A percentile compares a stretch with the other conserved stretches of the same genome.
Evolutionary conservation across 2,113 vertebrate species (phyloP).

Genomic region (Trematocara zebra): DNA sequence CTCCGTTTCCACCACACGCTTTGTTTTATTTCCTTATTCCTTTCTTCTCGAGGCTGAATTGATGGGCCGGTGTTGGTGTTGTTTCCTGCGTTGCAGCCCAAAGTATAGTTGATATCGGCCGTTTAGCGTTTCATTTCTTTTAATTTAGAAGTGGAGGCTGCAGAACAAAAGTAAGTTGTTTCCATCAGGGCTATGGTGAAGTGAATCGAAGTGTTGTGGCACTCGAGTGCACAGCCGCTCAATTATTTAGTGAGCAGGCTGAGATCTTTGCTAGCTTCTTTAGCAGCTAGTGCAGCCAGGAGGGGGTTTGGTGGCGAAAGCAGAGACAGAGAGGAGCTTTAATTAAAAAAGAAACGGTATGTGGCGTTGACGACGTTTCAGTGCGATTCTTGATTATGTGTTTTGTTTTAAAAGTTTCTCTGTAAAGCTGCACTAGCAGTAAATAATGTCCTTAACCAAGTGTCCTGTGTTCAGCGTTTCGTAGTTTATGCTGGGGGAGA

Average conservation of each 20-base stretch:
- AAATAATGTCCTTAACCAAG: neutral
- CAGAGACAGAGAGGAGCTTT: neutral
- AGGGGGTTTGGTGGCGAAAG: neutral
- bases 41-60: neutral
- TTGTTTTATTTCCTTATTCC: neutral
- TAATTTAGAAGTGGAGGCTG: neutral
- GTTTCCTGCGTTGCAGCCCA: neutral
- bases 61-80: neutral
- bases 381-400: neutral
- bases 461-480: neutral
- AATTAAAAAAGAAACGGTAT: neutral
- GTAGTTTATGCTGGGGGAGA: neutral
- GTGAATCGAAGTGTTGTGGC: slow-evolving; percentile 53
- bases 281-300: neutral
- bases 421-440: neutral
- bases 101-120: neutral
- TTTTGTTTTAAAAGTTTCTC: neutral
- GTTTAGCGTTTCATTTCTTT: neutral
- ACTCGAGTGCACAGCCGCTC: slow-evolving; percentile 19
- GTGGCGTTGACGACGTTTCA: neutral
- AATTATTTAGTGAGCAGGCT: slow-evolving; percentile 48
- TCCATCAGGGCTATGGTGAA: neutral
- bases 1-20: neutral
- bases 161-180: slow-evolving; percentile 10
- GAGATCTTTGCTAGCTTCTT: slow-evolving; percentile 23